A percentile compares a stretch with the other conserved stretches of the same genome.
These are phyloP conservation scores for Onychomys torridus DNA, from an alignment of 2,797 vertebrate genomes.

Conservation along the genomic window DNA sequence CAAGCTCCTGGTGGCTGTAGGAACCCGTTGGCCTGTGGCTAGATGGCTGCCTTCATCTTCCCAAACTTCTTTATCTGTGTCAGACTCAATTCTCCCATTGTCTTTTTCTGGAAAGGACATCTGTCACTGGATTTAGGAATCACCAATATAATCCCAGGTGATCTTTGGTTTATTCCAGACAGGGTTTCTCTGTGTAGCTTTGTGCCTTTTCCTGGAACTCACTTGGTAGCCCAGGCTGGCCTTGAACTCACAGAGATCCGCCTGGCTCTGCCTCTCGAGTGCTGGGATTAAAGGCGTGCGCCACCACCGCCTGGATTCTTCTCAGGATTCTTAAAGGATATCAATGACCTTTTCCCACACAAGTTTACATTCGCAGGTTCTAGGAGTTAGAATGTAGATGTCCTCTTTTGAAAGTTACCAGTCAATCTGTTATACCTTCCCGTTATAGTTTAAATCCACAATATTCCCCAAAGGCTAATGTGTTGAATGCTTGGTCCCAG, in stretches of 20 bases:
- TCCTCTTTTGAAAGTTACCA: neutral
- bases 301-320: no score
- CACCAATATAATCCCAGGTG: neutral
- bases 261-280: no score
- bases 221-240: no score
- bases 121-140: neutral
- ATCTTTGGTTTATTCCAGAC: no score
- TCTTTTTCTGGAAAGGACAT: neutral
- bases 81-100: neutral
- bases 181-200: no score
- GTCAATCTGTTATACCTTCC: neutral
- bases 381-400: neutral
- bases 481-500: neutral
- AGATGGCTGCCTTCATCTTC: neutral
- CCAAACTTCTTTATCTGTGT: neutral
- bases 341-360: slow-evolving; percentile 19
- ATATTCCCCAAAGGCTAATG: neutral
- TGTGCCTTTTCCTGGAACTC: no score
- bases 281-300: no score
- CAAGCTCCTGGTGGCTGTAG: neutral
- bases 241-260: no score
- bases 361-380: neutral
- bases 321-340: neutral
- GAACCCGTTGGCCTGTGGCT: neutral
- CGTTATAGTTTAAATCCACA: neutral